Evolutionary conservation across 2,797 vertebrate species (phyloP).

Genomic region (Phoeniculus purpureus): DNA sequence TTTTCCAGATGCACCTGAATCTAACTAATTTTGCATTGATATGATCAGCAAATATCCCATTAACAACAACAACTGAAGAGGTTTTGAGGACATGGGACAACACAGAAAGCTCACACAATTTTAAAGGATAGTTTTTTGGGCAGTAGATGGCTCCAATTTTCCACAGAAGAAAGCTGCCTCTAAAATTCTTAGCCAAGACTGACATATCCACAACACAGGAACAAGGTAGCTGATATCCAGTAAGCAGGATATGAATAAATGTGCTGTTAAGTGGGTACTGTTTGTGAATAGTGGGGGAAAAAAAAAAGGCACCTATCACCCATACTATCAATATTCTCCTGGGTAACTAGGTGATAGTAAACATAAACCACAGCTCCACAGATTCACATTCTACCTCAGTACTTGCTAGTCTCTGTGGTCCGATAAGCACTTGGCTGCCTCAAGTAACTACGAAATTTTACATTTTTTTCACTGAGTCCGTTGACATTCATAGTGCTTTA

Average conservation of each 20-base stretch:
- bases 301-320: neutral
- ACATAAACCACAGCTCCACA: neutral
- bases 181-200: constrained; percentile 3
- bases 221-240: neutral
- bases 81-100: neutral
- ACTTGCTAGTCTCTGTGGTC: neutral
- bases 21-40: neutral
- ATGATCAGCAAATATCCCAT: neutral
- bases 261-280: neutral
- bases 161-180: constrained; percentile 39
- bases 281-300: too few species aligned
- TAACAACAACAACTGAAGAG: neutral
- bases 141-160: constrained; percentile 77
- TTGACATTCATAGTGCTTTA: neutral
- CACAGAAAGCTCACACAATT: neutral
- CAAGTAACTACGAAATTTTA: neutral
- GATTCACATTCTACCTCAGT: neutral
- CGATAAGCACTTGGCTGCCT: neutral
- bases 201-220: neutral
- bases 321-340: neutral
- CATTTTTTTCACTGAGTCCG: neutral
- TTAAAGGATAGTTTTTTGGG: constrained; percentile 7
- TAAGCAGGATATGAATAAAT: neutral
- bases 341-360: neutral
- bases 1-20: neutral